phyloP scores from a whole-genome alignment of 2,113 vertebrate species.

The Ailurus styani region DNA sequence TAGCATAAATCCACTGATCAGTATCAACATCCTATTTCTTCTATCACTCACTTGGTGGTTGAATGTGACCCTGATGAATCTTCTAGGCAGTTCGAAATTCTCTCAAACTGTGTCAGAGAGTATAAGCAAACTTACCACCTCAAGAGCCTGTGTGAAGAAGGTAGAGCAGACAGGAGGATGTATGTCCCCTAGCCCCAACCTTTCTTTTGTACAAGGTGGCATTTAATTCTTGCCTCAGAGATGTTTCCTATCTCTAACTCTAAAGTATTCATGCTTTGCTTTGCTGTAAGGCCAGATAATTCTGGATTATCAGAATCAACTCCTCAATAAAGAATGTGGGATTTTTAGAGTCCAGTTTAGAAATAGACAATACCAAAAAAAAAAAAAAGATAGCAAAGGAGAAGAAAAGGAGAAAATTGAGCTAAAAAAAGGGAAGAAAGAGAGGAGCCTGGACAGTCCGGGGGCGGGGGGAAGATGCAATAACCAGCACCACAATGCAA shows the following conservation, averaged over 20 bases:
- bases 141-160: accelerated
- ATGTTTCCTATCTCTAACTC: not conserved
- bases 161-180: not conserved
- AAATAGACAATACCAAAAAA: not conserved
- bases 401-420: not conserved
- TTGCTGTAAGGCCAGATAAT: not conserved
- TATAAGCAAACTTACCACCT: not conserved
- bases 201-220: not conserved
- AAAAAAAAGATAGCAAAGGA: not conserved
- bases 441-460: not conserved
- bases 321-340: not conserved
- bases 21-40: not conserved
- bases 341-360: not conserved
- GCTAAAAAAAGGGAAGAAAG: not conserved
- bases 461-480: not conserved
- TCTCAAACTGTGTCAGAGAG: not conserved
- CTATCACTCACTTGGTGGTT: not conserved
- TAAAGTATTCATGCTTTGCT: not conserved
- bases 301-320: not conserved
- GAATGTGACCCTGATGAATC: not conserved
- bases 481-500: not conserved
- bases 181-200: too few relatives aligned
- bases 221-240: not conserved
- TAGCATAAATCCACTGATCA: not conserved
- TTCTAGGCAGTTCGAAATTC: not conserved